Conservation (phyloP, 1,140 invertebrate species). For the Magallana angulata region DNA sequence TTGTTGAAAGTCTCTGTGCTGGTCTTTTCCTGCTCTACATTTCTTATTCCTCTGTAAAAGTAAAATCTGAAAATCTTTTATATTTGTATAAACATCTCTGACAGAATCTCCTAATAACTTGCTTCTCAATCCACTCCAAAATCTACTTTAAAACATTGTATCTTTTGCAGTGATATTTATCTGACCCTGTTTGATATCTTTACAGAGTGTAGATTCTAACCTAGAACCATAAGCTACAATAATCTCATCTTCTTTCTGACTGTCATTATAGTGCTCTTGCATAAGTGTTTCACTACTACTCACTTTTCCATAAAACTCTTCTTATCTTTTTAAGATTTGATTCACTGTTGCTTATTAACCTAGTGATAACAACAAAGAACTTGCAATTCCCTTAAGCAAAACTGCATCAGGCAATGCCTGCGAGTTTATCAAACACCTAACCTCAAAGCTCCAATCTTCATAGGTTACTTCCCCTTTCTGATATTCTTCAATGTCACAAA, state of each 20-base stretch:
- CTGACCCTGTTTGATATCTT: constrained; percentile 5
- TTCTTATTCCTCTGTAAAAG: neutral
- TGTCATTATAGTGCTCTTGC: constrained; percentile 23
- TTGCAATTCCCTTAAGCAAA: constrained; percentile 19
- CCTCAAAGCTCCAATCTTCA: constrained; percentile 26
- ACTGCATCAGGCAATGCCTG: neutral
- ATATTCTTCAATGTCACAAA: constrained; percentile 1
- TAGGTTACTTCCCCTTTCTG: constrained; percentile 28
- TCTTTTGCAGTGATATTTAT: neutral
- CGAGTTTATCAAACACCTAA: constrained; percentile 1
- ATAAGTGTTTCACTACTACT: constrained; percentile 18
- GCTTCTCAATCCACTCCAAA: constrained; percentile 39
- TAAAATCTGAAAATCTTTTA: neutral
- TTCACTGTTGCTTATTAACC: constrained; percentile 25
- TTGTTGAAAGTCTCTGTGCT: too few species aligned
- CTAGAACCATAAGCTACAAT: constrained; percentile 16
- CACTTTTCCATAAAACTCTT: constrained; percentile 40
- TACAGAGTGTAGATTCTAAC: constrained; percentile 26
- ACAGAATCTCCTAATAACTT: neutral
- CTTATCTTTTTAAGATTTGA: neutral
- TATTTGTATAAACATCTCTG: neutral
- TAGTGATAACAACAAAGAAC: neutral
- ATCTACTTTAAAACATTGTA: neutral
- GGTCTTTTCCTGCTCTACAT: constrained; percentile 6
- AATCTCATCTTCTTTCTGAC: constrained; percentile 34